A percentile compares a stretch with the other conserved stretches of the same genome.
phyloP scores from a whole-genome alignment of 2,113 vertebrate genomes.

The Nematolebias whitei region DNA sequence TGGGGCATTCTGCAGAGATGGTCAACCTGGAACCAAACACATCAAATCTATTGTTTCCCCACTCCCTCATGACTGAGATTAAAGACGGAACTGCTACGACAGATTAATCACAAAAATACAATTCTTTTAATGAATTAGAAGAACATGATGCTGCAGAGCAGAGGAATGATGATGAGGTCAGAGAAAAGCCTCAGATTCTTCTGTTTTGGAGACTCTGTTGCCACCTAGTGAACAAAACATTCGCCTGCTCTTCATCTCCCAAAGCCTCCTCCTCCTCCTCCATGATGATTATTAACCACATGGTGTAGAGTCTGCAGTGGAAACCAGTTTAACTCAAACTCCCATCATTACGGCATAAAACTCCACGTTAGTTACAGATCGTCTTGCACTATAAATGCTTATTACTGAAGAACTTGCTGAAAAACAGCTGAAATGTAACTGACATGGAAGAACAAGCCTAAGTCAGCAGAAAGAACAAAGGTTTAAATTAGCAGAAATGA shows the following conservation, averaged over 20 bases:
- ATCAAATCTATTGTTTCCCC: background rate
- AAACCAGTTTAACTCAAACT: slow-evolving; percentile 3
- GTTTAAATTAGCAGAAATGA: too few relatives aligned
- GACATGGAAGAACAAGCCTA: too few relatives aligned
- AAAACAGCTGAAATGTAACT: too few relatives aligned
- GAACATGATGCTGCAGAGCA: too few relatives aligned
- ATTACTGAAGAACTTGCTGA: too few relatives aligned
- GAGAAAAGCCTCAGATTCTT: background rate
- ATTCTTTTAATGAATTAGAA: too few relatives aligned
- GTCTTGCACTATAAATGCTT: too few relatives aligned
- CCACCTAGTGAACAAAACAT: slow-evolving; percentile 59
- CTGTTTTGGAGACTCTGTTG: slow-evolving; percentile 22
- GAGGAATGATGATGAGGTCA: too few relatives aligned
- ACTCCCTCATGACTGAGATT: background rate
- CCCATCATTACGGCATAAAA: background rate
- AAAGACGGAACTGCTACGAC: background rate
- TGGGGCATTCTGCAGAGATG: slow-evolving; percentile 93
- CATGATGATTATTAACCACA: slow-evolving; percentile 23
- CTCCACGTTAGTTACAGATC: slow-evolving; percentile 4
- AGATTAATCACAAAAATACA: too few relatives aligned
- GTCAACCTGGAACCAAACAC: slow-evolving; percentile 82
- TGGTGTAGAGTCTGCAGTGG: slow-evolving; percentile 1
- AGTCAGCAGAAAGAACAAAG: too few relatives aligned
- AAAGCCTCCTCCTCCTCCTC: slow-evolving; percentile 1
- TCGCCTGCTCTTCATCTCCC: background rate